A percentile compares a stretch with the other conserved stretches of the same genome.
Conservation (phyloP, 2,797 vertebrate genomes). For the Tokudaia muenninki region DNA sequence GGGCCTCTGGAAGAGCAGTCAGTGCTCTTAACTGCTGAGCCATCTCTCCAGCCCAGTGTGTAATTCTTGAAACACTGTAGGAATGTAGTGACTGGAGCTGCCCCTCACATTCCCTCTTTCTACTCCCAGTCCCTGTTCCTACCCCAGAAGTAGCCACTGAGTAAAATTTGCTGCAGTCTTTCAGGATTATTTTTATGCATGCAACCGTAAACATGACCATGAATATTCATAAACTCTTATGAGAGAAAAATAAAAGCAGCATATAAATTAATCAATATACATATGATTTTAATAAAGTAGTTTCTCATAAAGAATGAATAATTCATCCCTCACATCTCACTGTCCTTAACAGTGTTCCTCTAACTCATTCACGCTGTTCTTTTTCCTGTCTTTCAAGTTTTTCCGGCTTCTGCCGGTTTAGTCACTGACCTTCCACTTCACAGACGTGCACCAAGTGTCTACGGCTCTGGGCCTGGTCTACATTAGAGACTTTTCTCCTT, state of each 20-base stretch:
- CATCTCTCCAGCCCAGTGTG: neutral
- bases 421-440: neutral
- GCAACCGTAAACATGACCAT: slow-evolving; percentile 35
- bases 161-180: neutral
- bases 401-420: neutral
- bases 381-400: neutral
- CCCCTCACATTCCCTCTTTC: neutral
- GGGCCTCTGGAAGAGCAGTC: no score
- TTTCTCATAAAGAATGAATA: slow-evolving; percentile 36
- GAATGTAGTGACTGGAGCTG: neutral
- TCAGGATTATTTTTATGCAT: neutral
- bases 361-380: neutral
- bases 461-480: neutral
- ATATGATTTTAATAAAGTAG: slow-evolving; percentile 22
- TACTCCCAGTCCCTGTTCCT: neutral
- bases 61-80: neutral
- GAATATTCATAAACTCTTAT: slow-evolving; percentile 28
- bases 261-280: slow-evolving; percentile 45
- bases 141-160: neutral
- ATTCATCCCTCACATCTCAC: neutral
- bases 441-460: neutral
- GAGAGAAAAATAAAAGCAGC: slow-evolving; percentile 24
- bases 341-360: neutral
- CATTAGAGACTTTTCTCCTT: neutral
- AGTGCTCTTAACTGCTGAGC: no score